Conservation (phyloP, 1,140 invertebrate species). For the Philopotamus ludificatus region DNA sequence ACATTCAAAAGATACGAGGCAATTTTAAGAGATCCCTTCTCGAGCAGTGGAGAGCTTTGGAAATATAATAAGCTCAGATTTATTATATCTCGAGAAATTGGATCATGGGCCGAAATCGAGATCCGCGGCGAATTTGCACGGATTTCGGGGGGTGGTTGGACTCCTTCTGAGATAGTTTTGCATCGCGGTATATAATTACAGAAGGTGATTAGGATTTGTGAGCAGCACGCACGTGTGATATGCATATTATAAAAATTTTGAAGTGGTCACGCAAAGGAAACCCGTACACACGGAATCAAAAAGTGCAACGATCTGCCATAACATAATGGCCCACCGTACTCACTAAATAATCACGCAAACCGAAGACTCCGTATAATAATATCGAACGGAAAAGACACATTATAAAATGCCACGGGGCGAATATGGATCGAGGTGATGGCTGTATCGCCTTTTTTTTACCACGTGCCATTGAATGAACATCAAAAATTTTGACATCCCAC, state of each 20-base stretch:
- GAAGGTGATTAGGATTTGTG: not conserved
- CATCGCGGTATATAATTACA: not conserved
- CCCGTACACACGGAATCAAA: slow-evolving; percentile 12
- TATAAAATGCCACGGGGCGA: not conserved
- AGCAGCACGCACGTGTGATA: not conserved
- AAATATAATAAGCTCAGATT: too few species aligned
- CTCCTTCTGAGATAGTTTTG: not conserved
- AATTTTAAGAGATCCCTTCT: not conserved
- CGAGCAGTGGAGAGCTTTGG: too few species aligned
- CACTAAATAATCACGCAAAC: not conserved
- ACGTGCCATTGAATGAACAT: too few species aligned
- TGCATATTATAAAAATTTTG: not conserved
- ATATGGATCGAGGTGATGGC: too few species aligned
- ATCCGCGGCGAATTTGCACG: too few species aligned
- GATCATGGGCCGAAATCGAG: too few species aligned
- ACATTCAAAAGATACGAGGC: not conserved
- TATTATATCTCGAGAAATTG: too few species aligned
- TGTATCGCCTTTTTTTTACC: too few species aligned
- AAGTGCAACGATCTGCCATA: slow-evolving; percentile 11
- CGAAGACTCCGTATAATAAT: not conserved
- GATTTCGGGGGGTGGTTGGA: too few species aligned
- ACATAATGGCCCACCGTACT: not conserved
- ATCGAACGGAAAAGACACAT: not conserved
- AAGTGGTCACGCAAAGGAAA: slow-evolving; percentile 13
- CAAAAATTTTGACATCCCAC: too few species aligned